These are phyloP conservation scores for Dryocosmus kuriphilus DNA, from an alignment of 2,888 invertebrate genomes.

Conservation along the genomic window DNA sequence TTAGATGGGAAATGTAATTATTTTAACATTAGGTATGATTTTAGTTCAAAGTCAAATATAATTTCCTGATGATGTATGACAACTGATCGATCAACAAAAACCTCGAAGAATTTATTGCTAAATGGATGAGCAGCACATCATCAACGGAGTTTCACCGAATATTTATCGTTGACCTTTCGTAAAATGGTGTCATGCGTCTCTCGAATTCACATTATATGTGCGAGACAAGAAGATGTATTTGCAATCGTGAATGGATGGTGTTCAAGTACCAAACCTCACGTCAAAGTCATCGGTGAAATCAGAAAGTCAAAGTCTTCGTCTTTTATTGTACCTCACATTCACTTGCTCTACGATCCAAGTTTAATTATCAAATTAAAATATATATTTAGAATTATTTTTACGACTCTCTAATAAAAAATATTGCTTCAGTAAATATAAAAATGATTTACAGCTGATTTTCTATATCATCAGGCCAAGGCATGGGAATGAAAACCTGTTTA, in stretches of 20 bases:
- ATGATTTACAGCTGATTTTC: background rate
- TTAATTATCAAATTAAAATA: no score
- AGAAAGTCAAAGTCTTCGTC: background rate
- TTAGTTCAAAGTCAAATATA: background rate
- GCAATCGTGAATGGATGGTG: constrained; percentile 11
- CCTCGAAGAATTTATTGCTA: background rate
- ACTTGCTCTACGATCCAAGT: no score
- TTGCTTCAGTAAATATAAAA: background rate
- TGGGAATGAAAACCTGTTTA: background rate
- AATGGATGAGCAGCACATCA: background rate
- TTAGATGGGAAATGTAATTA: background rate
- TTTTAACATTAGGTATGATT: background rate
- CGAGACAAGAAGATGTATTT: constrained; percentile 15
- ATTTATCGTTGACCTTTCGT: constrained; percentile 28
- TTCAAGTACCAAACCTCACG: background rate
- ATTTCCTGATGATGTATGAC: background rate
- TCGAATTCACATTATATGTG: background rate
- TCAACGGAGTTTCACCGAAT: constrained; percentile 27
- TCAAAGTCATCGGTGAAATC: background rate
- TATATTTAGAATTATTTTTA: no score
- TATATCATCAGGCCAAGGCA: background rate
- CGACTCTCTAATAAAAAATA: background rate
- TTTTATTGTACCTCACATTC: background rate
- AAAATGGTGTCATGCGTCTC: constrained; percentile 28
- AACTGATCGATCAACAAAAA: background rate